Evolutionary conservation across 2,888 invertebrate genomes (phyloP).

Genomic region (Apotomis betuletana): DNA sequence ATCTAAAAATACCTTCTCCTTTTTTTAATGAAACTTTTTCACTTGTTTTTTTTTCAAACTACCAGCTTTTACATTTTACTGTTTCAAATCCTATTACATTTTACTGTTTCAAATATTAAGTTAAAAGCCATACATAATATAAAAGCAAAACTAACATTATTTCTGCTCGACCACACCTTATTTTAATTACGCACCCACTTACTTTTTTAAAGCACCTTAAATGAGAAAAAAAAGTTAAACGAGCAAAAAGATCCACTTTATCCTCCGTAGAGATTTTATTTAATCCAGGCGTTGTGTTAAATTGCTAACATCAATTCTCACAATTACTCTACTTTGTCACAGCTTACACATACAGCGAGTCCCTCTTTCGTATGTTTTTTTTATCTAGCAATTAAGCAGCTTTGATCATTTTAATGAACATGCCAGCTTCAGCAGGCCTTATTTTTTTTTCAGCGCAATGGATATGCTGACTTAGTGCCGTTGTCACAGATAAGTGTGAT

Average conservation of each 20-base stretch:
- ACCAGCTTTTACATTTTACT: too few relatives aligned
- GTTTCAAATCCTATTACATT: too few relatives aligned
- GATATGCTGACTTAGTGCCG: constrained; percentile 30
- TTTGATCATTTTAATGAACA: too few relatives aligned
- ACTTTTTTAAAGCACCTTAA: constrained; percentile 37
- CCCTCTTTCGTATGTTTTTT: neutral
- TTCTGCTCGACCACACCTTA: neutral
- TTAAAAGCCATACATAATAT: too few relatives aligned
- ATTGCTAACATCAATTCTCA: constrained; percentile 42
- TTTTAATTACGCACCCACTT: constrained; percentile 35
- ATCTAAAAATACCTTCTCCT: too few relatives aligned
- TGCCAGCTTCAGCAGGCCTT: too few relatives aligned
- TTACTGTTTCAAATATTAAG: too few relatives aligned
- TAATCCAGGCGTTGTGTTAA: constrained; percentile 41
- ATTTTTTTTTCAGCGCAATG: constrained; percentile 14
- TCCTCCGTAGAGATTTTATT: constrained; percentile 42
- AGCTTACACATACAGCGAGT: constrained; percentile 3
- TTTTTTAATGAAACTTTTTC: too few relatives aligned
- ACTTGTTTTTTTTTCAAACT: too few relatives aligned
- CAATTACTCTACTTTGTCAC: constrained; percentile 37
- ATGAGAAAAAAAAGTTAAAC: constrained; percentile 38
- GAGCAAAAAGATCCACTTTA: constrained; percentile 40
- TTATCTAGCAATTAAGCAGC: too few relatives aligned
- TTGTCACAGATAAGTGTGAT: neutral
- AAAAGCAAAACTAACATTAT: neutral